Evolutionary conservation across 2,797 vertebrate species (phyloP).

Genomic region (Typhlichthys subterraneus): DNA sequence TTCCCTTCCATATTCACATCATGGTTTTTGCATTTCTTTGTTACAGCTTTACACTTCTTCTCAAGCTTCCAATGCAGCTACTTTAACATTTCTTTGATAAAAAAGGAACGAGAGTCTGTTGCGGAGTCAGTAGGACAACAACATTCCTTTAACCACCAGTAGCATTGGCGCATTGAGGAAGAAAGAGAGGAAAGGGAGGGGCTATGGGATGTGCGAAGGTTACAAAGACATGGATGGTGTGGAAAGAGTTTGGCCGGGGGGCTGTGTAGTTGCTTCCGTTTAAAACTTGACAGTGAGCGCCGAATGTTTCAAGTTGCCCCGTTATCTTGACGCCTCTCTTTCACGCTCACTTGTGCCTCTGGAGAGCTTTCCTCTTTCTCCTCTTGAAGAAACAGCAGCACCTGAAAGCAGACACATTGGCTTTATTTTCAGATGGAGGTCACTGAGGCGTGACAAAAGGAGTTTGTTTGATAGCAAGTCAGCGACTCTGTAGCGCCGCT

Average conservation of each 20-base stretch:
- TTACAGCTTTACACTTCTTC: slow-evolving; percentile 70
- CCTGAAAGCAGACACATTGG: slow-evolving; percentile 64
- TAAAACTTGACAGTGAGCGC: slow-evolving; percentile 82
- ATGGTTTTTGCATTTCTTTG: slow-evolving; percentile 71
- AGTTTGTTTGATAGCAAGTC: too few species aligned
- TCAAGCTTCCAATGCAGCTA: slow-evolving; percentile 69
- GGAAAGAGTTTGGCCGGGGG: slow-evolving; percentile 2
- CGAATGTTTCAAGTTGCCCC: slow-evolving; percentile 82
- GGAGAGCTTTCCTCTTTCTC: slow-evolving; percentile 96
- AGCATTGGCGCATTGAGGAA: slow-evolving; percentile 23
- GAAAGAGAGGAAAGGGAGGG: slow-evolving; percentile 22
- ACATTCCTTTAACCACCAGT: slow-evolving; percentile 71
- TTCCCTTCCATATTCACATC: slow-evolving; percentile 71
- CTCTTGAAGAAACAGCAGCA: slow-evolving; percentile 99
- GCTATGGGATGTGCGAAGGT: slow-evolving; percentile 30
- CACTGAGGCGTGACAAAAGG: background rate
- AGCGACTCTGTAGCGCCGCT: too few species aligned
- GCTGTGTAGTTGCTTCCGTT: slow-evolving; percentile 77
- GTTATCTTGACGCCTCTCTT: background rate
- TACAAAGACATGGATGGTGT: background rate
- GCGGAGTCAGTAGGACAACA: slow-evolving; percentile 67
- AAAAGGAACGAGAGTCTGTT: slow-evolving; percentile 77
- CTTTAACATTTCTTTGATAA: slow-evolving; percentile 55
- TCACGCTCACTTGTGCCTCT: slow-evolving; percentile 87
- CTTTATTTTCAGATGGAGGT: background rate